A percentile compares a stretch with the other conserved stretches of the same genome.
These are phyloP conservation scores for Eubucco bourcierii DNA, from an alignment of 2,113 vertebrate genomes.

Conservation along the genomic window DNA sequence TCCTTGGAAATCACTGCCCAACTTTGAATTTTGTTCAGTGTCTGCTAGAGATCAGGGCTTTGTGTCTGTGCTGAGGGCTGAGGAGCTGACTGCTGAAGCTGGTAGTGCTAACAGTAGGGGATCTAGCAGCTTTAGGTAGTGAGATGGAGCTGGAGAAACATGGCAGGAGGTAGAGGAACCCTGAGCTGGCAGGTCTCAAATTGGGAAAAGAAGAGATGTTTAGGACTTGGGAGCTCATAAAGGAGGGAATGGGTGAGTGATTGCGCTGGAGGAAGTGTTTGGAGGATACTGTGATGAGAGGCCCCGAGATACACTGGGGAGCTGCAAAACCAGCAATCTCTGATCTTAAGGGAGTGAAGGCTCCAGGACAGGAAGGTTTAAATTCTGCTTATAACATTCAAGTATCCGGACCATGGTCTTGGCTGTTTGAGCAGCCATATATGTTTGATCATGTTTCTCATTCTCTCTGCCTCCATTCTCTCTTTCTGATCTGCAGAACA, in stretches of 20 bases:
- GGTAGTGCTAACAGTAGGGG: not conserved
- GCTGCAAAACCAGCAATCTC: not conserved
- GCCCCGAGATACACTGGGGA: not conserved
- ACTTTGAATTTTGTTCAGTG: not conserved
- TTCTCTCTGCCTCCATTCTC: not conserved
- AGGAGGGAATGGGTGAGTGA: not conserved
- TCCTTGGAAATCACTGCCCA: not conserved
- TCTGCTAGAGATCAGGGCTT: not conserved
- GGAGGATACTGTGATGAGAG: not conserved
- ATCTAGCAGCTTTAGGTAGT: not conserved
- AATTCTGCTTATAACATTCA: not conserved
- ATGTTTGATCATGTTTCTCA: not conserved
- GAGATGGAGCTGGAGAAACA: not conserved
- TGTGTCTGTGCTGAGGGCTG: not conserved
- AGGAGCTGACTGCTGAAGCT: not conserved
- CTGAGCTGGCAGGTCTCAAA: not conserved
- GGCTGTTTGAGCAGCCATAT: not conserved
- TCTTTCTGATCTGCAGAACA: not conserved
- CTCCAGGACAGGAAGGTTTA: not conserved
- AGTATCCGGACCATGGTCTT: not conserved
- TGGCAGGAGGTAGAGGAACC: not conserved
- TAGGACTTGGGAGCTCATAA: not conserved
- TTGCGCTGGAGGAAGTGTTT: fast-evolving
- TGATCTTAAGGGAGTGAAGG: not conserved
- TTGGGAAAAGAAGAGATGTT: not conserved